phyloP scores from a whole-genome alignment of 2,113 vertebrate species.

The Corythaixoides concolor region DNA sequence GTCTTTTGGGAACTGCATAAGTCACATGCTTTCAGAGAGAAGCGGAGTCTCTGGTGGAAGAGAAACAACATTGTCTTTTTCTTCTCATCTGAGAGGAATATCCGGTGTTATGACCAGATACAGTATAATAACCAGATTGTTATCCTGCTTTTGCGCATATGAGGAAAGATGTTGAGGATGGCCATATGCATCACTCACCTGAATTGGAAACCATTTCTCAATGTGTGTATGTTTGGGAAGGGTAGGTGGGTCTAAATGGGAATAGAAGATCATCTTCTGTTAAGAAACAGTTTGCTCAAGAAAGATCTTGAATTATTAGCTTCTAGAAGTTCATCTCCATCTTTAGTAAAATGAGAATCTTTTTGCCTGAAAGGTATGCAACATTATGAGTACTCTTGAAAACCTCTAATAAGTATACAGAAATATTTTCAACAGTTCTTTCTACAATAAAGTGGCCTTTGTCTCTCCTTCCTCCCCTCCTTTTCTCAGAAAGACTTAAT shows the following conservation, averaged over 20 bases:
- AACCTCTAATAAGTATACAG: neutral
- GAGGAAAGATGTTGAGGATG: neutral
- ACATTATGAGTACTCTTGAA: neutral
- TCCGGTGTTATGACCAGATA: neutral
- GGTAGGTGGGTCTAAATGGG: neutral
- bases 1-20: neutral
- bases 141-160: neutral
- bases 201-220: neutral
- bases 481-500: neutral
- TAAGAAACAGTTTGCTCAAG: neutral
- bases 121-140: neutral
- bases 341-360: neutral
- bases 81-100: neutral
- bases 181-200: neutral
- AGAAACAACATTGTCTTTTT: neutral
- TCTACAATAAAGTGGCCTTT: neutral
- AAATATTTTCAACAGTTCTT: neutral
- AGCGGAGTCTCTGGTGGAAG: neutral
- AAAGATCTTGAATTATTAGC: neutral
- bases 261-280: neutral
- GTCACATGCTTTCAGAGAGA: neutral
- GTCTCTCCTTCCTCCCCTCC: neutral
- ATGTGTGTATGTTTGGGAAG: fast-evolving
- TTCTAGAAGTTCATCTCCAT: neutral
- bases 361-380: neutral